Percentiles rank a stretch among this genome's conserved stretches.
Evolutionary conservation across 2,797 vertebrate species (phyloP).

Genomic region (Sparus aurata): DNA sequence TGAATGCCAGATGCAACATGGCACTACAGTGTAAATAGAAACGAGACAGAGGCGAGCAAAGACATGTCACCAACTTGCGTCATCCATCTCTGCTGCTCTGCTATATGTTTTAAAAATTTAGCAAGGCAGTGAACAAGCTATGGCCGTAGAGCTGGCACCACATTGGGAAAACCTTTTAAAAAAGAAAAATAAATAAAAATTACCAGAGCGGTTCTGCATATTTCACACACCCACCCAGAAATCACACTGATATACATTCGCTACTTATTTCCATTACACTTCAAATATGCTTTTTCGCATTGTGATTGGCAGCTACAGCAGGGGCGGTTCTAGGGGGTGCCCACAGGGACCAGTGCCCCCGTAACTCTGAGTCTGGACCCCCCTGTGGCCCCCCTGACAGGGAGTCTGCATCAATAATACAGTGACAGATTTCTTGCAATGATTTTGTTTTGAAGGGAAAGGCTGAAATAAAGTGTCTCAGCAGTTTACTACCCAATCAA

Average conservation of each 20-base stretch:
- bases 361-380: too few species aligned
- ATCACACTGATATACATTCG: not conserved
- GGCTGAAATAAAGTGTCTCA: too few species aligned
- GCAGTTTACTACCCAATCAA: too few species aligned
- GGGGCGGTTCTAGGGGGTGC: too few species aligned
- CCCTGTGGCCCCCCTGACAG: too few species aligned
- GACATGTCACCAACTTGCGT: constrained; percentile 3
- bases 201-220: too few species aligned
- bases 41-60: not conserved
- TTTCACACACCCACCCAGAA: not conserved
- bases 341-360: too few species aligned
- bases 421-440: too few species aligned
- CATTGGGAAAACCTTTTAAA: not conserved
- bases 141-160: not conserved
- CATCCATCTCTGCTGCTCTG: not conserved
- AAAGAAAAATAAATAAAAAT: not conserved
- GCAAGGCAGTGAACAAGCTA: not conserved
- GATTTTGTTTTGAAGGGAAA: too few species aligned
- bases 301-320: not conserved
- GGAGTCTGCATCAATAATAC: too few species aligned
- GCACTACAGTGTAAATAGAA: not conserved
- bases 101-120: not conserved
- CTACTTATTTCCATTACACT: not conserved
- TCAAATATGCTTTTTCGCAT: not conserved
- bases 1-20: constrained; percentile 6